Evolutionary conservation across 2,113 vertebrate species (phyloP).

Genomic region (Actenoides lindsayi): DNA sequence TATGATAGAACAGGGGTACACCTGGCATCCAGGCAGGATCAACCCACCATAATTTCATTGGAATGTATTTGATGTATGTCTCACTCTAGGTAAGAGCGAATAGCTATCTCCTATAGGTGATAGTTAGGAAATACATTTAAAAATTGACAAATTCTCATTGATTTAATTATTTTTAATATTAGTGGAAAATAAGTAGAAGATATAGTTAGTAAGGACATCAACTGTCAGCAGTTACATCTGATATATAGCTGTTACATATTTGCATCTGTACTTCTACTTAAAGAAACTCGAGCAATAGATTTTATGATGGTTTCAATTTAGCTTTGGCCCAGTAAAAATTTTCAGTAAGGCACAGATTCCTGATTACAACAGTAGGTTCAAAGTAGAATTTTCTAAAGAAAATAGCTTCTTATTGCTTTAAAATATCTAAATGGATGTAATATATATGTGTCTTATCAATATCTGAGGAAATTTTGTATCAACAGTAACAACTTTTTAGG

Average conservation of each 20-base stretch:
- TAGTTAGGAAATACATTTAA: neutral
- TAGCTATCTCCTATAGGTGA: neutral
- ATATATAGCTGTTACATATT: neutral
- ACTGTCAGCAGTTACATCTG: neutral
- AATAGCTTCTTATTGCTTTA: neutral
- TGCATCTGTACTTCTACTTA: neutral
- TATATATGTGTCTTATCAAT: neutral
- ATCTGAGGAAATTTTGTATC: neutral
- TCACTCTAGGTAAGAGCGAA: neutral
- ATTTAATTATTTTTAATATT: neutral
- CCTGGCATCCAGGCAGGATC: neutral
- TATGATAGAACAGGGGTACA: neutral
- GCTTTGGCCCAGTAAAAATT: neutral
- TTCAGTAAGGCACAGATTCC: neutral
- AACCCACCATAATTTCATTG: neutral
- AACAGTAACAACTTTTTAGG: neutral
- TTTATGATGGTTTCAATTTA: neutral
- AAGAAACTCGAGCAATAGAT: neutral
- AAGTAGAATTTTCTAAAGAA: neutral
- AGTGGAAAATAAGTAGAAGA: neutral
- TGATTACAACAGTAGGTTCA: neutral
- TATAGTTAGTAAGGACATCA: neutral
- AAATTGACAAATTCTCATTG: neutral
- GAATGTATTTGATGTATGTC: neutral
- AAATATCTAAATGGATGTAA: neutral